Conservation (phyloP, 2,888 invertebrate species). For the Melitaea athalia region DNA sequence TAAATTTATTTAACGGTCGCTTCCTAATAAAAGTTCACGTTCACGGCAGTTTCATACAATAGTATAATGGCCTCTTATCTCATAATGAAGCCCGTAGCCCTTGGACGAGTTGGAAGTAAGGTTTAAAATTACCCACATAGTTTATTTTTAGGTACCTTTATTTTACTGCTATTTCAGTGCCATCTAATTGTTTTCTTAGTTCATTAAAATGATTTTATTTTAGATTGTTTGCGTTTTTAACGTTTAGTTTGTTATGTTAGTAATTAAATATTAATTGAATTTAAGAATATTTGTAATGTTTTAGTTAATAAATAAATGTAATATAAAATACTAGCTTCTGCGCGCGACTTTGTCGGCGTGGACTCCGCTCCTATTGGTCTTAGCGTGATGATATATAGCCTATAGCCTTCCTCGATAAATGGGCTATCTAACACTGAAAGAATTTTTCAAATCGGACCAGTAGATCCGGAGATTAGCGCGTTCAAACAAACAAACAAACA, state of each 20-base stretch:
- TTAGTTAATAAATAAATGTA: neutral
- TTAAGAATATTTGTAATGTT: neutral
- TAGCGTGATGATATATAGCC: too few relatives aligned
- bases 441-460: too few relatives aligned
- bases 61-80: slow-evolving; percentile 31
- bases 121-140: slow-evolving; percentile 26
- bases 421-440: too few relatives aligned
- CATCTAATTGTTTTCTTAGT: slow-evolving; percentile 12
- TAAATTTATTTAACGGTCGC: slow-evolving; percentile 12
- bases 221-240: too few relatives aligned
- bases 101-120: slow-evolving; percentile 19
- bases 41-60: slow-evolving; percentile 25
- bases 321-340: too few relatives aligned
- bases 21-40: slow-evolving; percentile 12
- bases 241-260: too few relatives aligned
- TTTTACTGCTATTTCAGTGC: slow-evolving; percentile 13
- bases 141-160: slow-evolving; percentile 20
- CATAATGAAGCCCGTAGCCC: slow-evolving; percentile 23
- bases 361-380: too few relatives aligned
- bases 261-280: neutral
- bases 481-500: too few relatives aligned
- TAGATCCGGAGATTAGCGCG: too few relatives aligned
- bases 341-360: too few relatives aligned
- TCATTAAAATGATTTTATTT: neutral
- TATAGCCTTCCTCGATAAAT: too few relatives aligned